Conservation (phyloP, 1,140 invertebrate genomes). For the Leucophenga varia region DNA sequence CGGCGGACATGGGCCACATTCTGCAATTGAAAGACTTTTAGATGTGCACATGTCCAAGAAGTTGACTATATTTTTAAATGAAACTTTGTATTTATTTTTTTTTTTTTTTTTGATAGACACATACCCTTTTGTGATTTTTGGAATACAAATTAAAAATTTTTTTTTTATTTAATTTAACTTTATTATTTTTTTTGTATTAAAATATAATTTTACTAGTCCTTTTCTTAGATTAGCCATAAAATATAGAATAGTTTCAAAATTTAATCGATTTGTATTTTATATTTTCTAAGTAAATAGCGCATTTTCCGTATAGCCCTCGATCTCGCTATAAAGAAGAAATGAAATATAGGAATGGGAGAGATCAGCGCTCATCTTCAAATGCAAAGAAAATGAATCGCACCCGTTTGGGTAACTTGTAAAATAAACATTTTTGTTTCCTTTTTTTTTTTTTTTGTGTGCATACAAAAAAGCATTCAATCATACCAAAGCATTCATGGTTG, state of each 20-base stretch:
- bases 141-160: neutral
- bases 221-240: conserved; percentile 7
- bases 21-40: conserved; percentile 7
- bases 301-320: conserved; percentile 39
- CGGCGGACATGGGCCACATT: conserved; percentile 34
- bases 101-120: no score
- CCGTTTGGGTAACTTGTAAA: conserved; percentile 3
- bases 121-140: neutral
- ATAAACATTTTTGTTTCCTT: no score
- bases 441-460: no score
- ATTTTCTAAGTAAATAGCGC: conserved; percentile 43
- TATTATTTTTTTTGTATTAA: conserved; percentile 24
- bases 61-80: neutral
- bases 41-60: neutral
- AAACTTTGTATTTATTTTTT: no score
- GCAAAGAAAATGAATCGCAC: conserved; percentile 12
- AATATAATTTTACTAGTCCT: conserved; percentile 39
- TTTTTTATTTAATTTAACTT: conserved; percentile 21
- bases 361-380: neutral
- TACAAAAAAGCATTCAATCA: no score
- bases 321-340: conserved; percentile 29
- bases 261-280: conserved; percentile 43
- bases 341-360: conserved; percentile 1
- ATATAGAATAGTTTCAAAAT: no score
- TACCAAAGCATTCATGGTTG: no score